These are phyloP conservation scores for Synanthedon vespiformis DNA, from an alignment of 2,888 invertebrate species.

Conservation along the genomic window DNA sequence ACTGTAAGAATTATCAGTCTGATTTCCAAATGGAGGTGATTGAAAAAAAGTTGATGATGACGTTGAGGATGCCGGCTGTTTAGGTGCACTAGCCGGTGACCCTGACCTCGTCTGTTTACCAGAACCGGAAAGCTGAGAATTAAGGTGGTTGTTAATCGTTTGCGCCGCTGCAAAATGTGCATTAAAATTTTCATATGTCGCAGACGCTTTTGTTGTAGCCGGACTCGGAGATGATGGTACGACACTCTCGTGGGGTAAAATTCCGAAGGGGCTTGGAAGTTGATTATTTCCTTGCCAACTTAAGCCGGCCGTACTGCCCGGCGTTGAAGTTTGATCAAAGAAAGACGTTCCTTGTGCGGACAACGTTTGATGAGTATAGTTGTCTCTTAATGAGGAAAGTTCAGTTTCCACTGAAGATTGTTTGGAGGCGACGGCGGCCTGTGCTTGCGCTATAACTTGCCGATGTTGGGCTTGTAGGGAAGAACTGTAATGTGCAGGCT, in stretches of 20 bases:
- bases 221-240: conserved; percentile 74
- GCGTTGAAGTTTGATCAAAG: conserved; percentile 75
- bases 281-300: conserved; percentile 82
- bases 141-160: conserved; percentile 73
- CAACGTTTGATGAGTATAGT: conserved; percentile 71
- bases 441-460: conserved; percentile 73
- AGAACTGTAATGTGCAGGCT: conserved; percentile 79
- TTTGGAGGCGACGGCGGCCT: conserved; percentile 68
- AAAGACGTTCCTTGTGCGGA: conserved; percentile 73
- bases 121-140: conserved; percentile 72
- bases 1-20: conserved; percentile 70
- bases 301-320: conserved; percentile 59
- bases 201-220: conserved; percentile 70
- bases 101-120: conserved; percentile 71
- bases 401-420: conserved; percentile 70
- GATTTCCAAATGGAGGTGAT: conserved; percentile 72
- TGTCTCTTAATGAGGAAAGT: conserved; percentile 69
- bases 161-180: conserved; percentile 77
- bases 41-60: conserved; percentile 74
- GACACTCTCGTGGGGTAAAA: conserved; percentile 82
- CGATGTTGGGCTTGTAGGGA: conserved; percentile 76
- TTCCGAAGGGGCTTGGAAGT: conserved; percentile 80
- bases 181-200: conserved; percentile 77
- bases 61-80: conserved; percentile 63
- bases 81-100: conserved; percentile 63